phyloP scores from a whole-genome alignment of 92 coral and sea anemone species.

The Meandrina meandrites region DNA sequence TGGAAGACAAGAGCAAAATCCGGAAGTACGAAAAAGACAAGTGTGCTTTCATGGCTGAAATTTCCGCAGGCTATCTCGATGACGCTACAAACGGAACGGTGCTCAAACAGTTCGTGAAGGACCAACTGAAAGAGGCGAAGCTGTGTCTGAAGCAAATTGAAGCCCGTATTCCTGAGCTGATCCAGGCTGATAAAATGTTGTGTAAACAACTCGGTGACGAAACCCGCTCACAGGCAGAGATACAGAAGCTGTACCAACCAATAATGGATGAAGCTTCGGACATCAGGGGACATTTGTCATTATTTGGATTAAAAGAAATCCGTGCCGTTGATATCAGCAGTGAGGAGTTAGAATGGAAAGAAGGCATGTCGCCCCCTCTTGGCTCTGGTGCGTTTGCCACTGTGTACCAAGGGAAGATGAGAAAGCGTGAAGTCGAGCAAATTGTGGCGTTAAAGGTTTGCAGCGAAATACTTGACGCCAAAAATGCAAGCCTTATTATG shows the following conservation, averaged over 20 bases:
- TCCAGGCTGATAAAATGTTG: slow-evolving; percentile 23
- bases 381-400: slow-evolving; percentile 41
- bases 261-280: not conserved
- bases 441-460: slow-evolving; percentile 42
- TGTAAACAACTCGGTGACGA: not conserved
- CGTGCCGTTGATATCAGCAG: slow-evolving; percentile 1
- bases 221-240: slow-evolving; percentile 10
- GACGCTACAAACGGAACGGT: not conserved
- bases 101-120: slow-evolving; percentile 7
- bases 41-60: slow-evolving; percentile 17
- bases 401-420: slow-evolving; percentile 46
- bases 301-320: slow-evolving; percentile 23
- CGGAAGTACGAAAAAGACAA: slow-evolving; percentile 18
- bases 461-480: not conserved
- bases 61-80: slow-evolving; percentile 13
- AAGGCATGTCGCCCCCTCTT: slow-evolving; percentile 8
- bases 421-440: not conserved
- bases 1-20: slow-evolving; percentile 11
- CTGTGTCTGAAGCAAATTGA: slow-evolving; percentile 12
- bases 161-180: slow-evolving; percentile 40
- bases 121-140: slow-evolving; percentile 23
- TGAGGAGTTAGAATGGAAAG: slow-evolving; percentile 41
- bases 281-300: slow-evolving; percentile 17
- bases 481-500: slow-evolving; percentile 17
- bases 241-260: slow-evolving; percentile 16